Evolutionary conservation across 2,113 vertebrate genomes (phyloP), one percentile per base, ranked within the genome.

Genomic region (Nothobranchius furzeri): DNA sequence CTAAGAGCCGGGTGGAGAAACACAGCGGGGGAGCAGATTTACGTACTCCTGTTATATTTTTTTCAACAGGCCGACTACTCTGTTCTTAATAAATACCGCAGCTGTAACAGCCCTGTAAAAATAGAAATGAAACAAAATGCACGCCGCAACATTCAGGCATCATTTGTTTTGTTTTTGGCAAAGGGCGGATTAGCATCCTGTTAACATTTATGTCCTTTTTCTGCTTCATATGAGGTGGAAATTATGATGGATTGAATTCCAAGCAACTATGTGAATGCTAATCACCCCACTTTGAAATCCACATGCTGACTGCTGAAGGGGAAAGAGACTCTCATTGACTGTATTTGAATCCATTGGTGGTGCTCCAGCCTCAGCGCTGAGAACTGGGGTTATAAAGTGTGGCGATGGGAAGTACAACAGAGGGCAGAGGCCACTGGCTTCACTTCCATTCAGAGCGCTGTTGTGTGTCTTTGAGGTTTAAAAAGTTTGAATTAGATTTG

Each of bases 401-500:
- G 68, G 86, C 68, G 48, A 84, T 60, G 76, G 78, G 79, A 82
- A 83, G 81, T 69, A 76, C 76, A 73, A 77, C 81, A 85, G 78
- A 87, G 87, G 85, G 83, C 89, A 71, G 77, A 87, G 89, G 89
- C 79, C 78, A 76, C 78, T 68, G 82, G 83, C 77, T 87, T 45
- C 68, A 81, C 76, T 73, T 71, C 84, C 78, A 72, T 79, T 78
- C 84, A 82, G 76, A 81, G 78, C 82, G 61, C 71, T 73, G 75
- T 75, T 86, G 84, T 85, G 80, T 86, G 88, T 85, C 84, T 84
- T 76, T 76, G 75, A 71, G 67, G 75, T 74, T 73, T 75, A 25
- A 79, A 84, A 86, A 76, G 85, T 85, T 82, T 81, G 76, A 81
- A 87, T 87, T 89, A 85, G 89, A 88, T 88, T 79, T 84, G 88